Percentiles rank a stretch among this genome's conserved stretches.
Conservation (phyloP, 2,113 vertebrate genomes). For the Nestor notabilis region DNA sequence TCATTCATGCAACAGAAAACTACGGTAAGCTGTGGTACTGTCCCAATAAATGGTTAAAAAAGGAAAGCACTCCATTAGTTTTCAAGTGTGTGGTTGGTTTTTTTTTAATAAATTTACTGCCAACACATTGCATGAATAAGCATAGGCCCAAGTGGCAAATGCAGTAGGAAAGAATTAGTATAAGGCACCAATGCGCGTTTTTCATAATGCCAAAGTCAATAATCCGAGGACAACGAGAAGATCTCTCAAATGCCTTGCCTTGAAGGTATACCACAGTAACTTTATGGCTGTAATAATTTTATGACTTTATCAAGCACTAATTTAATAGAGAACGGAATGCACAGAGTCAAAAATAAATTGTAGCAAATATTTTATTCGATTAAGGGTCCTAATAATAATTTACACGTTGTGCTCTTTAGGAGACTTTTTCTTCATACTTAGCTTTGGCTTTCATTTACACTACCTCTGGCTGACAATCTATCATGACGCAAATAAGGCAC, state of each 20-base stretch:
- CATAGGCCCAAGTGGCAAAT: not conserved
- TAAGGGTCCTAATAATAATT: conserved; percentile 59
- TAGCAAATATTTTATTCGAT: conserved; percentile 41
- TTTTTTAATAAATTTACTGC: not conserved
- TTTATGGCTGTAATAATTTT: not conserved
- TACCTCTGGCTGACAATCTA: conserved; percentile 35
- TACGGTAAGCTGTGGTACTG: not conserved
- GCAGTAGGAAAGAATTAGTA: conserved; percentile 18
- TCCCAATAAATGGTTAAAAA: conserved; percentile 41
- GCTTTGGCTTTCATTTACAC: conserved; percentile 53
- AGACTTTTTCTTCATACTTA: conserved; percentile 54
- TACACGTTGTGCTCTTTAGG: conserved; percentile 54
- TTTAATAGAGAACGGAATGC: conserved; percentile 48
- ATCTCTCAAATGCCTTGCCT: conserved; percentile 21
- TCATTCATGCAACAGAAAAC: conserved; percentile 55
- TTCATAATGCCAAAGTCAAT: conserved; percentile 42
- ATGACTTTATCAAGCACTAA: conserved; percentile 55
- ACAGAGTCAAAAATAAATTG: conserved; percentile 63
- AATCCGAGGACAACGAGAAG: not conserved
- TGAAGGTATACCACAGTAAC: conserved; percentile 7
- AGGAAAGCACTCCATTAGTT: not conserved
- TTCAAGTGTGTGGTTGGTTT: not conserved
- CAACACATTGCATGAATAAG: conserved; percentile 5
- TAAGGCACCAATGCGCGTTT: not conserved
- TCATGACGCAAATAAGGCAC: conserved; percentile 24